These are phyloP conservation scores for Ophion obscuratus DNA, from an alignment of 2,888 invertebrate genomes.

Conservation along the genomic window DNA sequence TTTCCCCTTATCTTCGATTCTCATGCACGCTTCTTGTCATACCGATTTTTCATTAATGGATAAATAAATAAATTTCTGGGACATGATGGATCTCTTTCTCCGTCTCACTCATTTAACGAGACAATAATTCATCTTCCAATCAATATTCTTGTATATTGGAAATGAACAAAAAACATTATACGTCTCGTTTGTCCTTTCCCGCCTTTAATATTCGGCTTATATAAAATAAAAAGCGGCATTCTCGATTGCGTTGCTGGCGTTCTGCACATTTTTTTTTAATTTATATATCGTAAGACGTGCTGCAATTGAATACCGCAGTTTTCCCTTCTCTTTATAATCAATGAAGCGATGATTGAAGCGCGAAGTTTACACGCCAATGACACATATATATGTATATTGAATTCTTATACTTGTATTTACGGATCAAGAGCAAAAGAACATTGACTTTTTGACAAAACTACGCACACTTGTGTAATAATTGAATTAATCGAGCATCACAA, in stretches of 20 bases:
- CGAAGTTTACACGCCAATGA: conserved; percentile 4
- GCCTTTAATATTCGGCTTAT: conserved; percentile 46
- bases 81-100: conserved; percentile 1
- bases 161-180: conserved; percentile 39
- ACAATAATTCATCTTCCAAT: not conserved
- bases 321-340: not conserved
- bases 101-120: not conserved
- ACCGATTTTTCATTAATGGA: conserved; percentile 44
- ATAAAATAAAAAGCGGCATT: conserved; percentile 64
- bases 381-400: not conserved
- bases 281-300: conserved; percentile 18
- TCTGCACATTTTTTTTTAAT: conserved; percentile 44
- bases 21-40: conserved; percentile 12
- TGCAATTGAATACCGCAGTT: not conserved
- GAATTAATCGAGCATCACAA: conserved; percentile 29
- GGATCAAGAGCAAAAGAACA: conserved; percentile 6
- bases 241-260: conserved; percentile 41
- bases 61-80: conserved; percentile 56
- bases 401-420: not conserved
- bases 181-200: conserved; percentile 40
- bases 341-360: conserved; percentile 32
- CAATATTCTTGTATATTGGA: conserved; percentile 9
- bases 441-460: conserved; percentile 14
- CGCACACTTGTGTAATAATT: conserved; percentile 34
- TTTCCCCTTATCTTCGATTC: not conserved